These are phyloP conservation scores for Meganola albula DNA, from an alignment of 2,888 invertebrate species.

Conservation along the genomic window DNA sequence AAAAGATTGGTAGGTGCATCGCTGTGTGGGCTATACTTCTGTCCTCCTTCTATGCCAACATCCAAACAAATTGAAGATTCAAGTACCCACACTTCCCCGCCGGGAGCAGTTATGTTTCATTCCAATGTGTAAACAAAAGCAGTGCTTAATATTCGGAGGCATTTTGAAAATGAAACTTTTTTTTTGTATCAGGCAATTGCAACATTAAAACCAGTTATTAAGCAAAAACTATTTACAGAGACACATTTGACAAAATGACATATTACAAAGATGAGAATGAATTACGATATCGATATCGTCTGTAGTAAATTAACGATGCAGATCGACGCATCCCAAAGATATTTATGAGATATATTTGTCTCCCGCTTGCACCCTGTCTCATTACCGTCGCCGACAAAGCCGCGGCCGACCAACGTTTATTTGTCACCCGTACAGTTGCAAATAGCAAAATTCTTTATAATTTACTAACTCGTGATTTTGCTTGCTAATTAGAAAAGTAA, in stretches of 20 bases:
- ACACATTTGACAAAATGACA: constrained; percentile 42
- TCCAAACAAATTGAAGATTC: constrained; percentile 53
- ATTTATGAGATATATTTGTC: constrained; percentile 74
- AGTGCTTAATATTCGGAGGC: constrained; percentile 27
- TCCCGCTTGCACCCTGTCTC: constrained; percentile 55
- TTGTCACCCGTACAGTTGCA: constrained; percentile 67
- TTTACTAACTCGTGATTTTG: constrained; percentile 39
- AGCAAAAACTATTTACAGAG: constrained; percentile 16
- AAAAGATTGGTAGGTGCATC: constrained; percentile 50
- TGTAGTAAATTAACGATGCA: constrained; percentile 62
- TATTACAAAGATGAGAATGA: constrained; percentile 61
- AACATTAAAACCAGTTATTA: no score
- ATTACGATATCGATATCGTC: constrained; percentile 62
- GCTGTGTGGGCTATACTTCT: constrained; percentile 53
- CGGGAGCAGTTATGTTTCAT: constrained; percentile 31
- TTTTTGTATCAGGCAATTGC: no score
- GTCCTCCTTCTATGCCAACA: constrained; percentile 37
- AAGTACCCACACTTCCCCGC: constrained; percentile 52
- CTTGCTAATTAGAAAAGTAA: constrained; percentile 38
- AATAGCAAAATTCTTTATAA: constrained; percentile 58
- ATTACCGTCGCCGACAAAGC: constrained; percentile 70
- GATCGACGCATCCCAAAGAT: constrained; percentile 63
- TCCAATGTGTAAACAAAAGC: constrained; percentile 27
- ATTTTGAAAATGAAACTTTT: no score
- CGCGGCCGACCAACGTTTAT: constrained; percentile 44